A percentile compares a stretch with the other conserved stretches of the same genome.
phyloP scores from a whole-genome alignment of 2,888 invertebrate genomes.

The Branchinecta sandiegonensis region DNA sequence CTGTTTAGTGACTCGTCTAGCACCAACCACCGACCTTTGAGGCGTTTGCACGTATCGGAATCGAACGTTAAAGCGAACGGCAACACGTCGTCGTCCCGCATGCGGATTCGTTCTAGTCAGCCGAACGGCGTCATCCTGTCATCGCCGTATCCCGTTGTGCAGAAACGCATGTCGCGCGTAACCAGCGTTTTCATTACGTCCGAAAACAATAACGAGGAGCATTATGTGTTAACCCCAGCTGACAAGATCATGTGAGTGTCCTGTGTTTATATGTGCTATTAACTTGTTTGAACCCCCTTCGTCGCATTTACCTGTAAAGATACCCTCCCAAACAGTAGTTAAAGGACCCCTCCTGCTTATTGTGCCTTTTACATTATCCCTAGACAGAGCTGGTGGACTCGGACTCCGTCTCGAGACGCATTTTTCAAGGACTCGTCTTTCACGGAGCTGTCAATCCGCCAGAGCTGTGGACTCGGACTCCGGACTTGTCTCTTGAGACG shows the following conservation, averaged over 20 bases:
- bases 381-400: too few relatives aligned
- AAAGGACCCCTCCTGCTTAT: too few relatives aligned
- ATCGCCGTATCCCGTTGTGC: not conserved
- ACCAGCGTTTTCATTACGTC: constrained; percentile 2
- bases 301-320: too few relatives aligned
- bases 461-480: too few relatives aligned
- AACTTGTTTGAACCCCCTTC: not conserved
- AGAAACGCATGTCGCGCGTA: constrained; percentile 7
- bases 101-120: not conserved
- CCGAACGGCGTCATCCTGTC: not conserved
- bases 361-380: too few relatives aligned
- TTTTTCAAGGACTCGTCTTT: too few relatives aligned
- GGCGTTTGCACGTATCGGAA: not conserved
- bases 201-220: constrained; percentile 17
- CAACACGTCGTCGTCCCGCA: not conserved
- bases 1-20: too few relatives aligned
- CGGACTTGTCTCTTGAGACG: too few relatives aligned
- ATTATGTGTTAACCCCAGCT: constrained; percentile 21
- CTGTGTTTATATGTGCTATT: not conserved
- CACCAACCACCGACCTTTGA: not conserved
- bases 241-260: not conserved
- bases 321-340: too few relatives aligned
- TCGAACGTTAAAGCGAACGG: not conserved
- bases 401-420: too few relatives aligned
- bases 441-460: too few relatives aligned